phyloP scores from a whole-genome alignment of 2,113 vertebrate species.

The Benthochromis sp. region DNA sequence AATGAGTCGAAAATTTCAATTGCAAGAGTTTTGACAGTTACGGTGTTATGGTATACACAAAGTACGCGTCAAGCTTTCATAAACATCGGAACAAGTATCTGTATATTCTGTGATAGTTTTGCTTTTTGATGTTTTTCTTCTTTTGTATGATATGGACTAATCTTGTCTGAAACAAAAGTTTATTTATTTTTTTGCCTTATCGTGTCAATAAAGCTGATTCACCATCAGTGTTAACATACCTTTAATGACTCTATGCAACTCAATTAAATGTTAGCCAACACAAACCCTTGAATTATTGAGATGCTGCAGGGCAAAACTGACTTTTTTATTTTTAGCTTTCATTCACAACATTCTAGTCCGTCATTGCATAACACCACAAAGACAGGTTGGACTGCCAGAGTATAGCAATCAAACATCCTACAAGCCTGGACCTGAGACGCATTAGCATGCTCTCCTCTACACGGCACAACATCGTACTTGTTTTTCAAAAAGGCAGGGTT shows the following conservation, averaged over 20 bases:
- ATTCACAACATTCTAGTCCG: neutral
- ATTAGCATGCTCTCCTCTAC: neutral
- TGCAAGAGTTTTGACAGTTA: neutral
- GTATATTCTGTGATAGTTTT: neutral
- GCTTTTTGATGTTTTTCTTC: neutral
- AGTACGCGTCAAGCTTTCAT: neutral
- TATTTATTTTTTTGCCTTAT: neutral
- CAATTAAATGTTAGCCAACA: neutral
- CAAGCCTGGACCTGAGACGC: constrained; percentile 35
- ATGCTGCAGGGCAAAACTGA: neutral
- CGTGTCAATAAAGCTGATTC: neutral
- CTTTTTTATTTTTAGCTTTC: neutral
- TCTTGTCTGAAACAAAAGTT: neutral
- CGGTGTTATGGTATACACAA: neutral
- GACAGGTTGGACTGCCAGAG: constrained; percentile 16
- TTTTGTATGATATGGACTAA: neutral
- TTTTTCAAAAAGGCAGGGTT: constrained; percentile 25
- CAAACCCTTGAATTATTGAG: neutral
- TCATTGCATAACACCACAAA: neutral
- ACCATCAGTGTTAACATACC: neutral
- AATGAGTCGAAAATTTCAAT: neutral
- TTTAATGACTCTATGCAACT: neutral
- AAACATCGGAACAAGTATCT: neutral
- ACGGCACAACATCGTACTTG: neutral
- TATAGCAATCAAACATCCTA: neutral